Conservation (phyloP, 2,797 vertebrate genomes). For the Acanthis flammea region DNA sequence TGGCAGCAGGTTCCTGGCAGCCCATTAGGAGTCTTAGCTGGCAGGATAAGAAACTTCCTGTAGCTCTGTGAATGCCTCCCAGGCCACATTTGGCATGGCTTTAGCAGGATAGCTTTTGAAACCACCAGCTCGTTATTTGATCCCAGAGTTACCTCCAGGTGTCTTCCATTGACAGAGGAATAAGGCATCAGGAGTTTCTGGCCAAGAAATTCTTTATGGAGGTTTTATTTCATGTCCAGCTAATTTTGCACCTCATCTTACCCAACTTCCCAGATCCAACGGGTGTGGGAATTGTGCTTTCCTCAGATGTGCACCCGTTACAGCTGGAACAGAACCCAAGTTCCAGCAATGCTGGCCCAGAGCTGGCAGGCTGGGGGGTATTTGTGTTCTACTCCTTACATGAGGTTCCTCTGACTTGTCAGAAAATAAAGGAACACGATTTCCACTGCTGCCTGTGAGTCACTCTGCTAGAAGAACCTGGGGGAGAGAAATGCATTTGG, state of each 20-base stretch:
- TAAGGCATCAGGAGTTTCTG: background rate
- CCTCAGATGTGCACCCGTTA: background rate
- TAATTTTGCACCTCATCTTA: background rate
- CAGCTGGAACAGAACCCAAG: background rate
- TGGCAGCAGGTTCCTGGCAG: background rate
- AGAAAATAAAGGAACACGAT: background rate
- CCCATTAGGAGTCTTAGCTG: background rate
- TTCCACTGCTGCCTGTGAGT: background rate
- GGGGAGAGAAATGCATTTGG: background rate
- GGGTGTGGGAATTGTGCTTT: background rate
- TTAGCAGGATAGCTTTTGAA: background rate
- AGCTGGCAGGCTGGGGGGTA: background rate
- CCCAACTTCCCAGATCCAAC: background rate
- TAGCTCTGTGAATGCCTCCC: background rate
- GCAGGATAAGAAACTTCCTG: background rate
- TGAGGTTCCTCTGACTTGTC: background rate
- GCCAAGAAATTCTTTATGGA: background rate
- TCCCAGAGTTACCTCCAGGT: background rate
- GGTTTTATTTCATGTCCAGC: background rate
- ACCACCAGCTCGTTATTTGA: background rate
- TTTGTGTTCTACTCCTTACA: background rate
- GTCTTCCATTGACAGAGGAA: background rate
- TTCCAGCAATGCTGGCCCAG: background rate
- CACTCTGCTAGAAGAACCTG: background rate
- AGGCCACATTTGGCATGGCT: background rate